phyloP scores from a whole-genome alignment of 2,113 vertebrate genomes.

The Microcebus jonahi region DNA sequence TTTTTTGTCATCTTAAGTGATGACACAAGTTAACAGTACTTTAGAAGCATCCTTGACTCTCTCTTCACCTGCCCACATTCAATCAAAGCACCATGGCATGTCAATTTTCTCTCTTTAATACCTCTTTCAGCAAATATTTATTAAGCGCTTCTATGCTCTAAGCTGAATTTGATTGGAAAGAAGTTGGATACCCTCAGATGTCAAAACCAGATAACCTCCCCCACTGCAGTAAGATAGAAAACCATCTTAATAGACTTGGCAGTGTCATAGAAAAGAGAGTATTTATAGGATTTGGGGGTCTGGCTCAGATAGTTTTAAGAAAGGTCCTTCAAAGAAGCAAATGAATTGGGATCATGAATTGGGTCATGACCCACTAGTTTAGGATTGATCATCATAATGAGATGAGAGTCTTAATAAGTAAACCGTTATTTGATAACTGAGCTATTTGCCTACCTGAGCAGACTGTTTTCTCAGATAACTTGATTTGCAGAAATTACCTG shows the following conservation, averaged over 20 bases:
- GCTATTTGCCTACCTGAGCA: neutral
- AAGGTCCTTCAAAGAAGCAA: constrained; percentile 36
- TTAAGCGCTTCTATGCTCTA: neutral
- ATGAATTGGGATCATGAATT: neutral
- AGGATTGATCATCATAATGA: neutral
- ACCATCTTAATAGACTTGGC: neutral
- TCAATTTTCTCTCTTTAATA: neutral
- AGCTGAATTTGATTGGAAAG: neutral
- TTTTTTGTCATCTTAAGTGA: neutral
- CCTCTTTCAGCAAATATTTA: constrained; percentile 9
- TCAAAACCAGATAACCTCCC: neutral
- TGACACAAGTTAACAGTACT: constrained; percentile 3
- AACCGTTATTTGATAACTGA: constrained; percentile 21
- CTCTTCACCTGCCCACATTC: neutral
- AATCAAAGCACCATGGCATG: neutral
- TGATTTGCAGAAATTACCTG: neutral
- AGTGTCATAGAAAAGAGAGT: neutral
- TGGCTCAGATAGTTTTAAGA: neutral
- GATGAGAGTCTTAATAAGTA: neutral
- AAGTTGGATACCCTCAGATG: neutral
- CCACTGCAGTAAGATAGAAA: neutral
- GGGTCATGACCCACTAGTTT: neutral
- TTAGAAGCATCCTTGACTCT: neutral
- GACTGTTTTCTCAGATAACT: constrained; percentile 38
- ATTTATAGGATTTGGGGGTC: neutral